Evolutionary conservation across 2,888 invertebrate genomes (phyloP).

Genomic region (Drosophila testacea): DNA sequence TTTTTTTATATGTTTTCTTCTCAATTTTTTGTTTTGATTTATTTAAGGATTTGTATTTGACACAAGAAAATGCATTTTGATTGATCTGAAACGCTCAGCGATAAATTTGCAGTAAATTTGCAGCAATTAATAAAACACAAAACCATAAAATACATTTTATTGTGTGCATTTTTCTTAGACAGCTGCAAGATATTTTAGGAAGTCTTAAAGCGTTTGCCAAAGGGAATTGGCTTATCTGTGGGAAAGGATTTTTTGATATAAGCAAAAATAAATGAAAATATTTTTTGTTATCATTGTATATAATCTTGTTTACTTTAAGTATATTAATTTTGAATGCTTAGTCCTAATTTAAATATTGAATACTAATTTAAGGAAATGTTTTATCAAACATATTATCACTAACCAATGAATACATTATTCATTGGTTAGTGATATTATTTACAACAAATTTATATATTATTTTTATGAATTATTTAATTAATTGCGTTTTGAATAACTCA

Average conservation of each 20-base stretch:
- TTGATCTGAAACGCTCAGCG: conserved; percentile 61
- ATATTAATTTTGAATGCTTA: too few species aligned
- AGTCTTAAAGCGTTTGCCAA: neutral
- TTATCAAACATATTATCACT: too few species aligned
- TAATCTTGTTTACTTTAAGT: too few species aligned
- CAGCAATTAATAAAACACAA: conserved; percentile 70
- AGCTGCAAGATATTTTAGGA: conserved; percentile 21
- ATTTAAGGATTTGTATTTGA: conserved; percentile 56
- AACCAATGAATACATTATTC: too few species aligned
- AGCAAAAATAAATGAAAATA: neutral
- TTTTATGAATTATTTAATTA: too few species aligned
- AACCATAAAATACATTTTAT: conserved; percentile 31
- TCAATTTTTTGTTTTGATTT: conserved; percentile 60
- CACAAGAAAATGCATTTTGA: conserved; percentile 54
- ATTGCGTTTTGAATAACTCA: too few species aligned
- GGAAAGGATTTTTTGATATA: neutral
- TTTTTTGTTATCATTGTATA: neutral
- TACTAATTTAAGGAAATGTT: too few species aligned
- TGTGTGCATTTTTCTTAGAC: conserved; percentile 33
- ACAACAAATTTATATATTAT: too few species aligned
- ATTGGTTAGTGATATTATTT: too few species aligned
- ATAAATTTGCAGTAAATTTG: conserved; percentile 57
- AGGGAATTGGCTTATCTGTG: conserved; percentile 5
- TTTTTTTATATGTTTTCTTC: conserved; percentile 54
- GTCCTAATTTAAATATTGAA: too few species aligned